Evolutionary conservation across 1,140 invertebrate species (phyloP).

Genomic region (Dreissena polymorpha): DNA sequence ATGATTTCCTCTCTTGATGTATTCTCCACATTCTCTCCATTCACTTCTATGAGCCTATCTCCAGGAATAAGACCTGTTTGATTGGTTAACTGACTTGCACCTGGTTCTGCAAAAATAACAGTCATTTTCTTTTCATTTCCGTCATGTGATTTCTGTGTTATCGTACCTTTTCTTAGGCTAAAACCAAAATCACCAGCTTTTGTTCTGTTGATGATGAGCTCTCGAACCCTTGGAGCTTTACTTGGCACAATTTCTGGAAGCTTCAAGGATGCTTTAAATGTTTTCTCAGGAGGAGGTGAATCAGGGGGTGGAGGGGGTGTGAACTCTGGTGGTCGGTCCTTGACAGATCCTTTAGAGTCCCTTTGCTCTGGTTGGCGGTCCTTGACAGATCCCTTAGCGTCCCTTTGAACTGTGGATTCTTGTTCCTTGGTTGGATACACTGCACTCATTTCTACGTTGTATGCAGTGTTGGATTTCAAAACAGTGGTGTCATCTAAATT

Average conservation of each 20-base stretch:
- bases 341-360: slow-evolving; percentile 20
- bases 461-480: slow-evolving; percentile 74
- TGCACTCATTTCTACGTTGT: slow-evolving; percentile 64
- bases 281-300: slow-evolving; percentile 68
- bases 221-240: slow-evolving; percentile 87
- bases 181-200: slow-evolving; percentile 97
- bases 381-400: slow-evolving; percentile 24
- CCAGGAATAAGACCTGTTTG: slow-evolving; percentile 93
- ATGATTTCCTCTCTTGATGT: slow-evolving; percentile 95
- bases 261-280: slow-evolving; percentile 83
- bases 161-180: slow-evolving; percentile 87
- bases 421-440: slow-evolving; percentile 19
- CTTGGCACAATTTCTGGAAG: slow-evolving; percentile 89
- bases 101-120: slow-evolving; percentile 96
- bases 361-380: slow-evolving; percentile 20
- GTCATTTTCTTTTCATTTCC: slow-evolving; percentile 82
- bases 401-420: slow-evolving; percentile 13
- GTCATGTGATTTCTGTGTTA: slow-evolving; percentile 77
- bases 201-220: slow-evolving; percentile 89
- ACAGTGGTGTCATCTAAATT: slow-evolving; percentile 71
- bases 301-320: slow-evolving; percentile 43
- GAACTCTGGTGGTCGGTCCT: slow-evolving; percentile 45
- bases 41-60: slow-evolving; percentile 95
- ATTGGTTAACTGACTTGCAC: slow-evolving; percentile 83
- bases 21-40: slow-evolving; percentile 91